A percentile compares a stretch with the other conserved stretches of the same genome.
Evolutionary conservation across 2,113 vertebrate genomes (phyloP).

Genomic region (Dipodomys stephensi): DNA sequence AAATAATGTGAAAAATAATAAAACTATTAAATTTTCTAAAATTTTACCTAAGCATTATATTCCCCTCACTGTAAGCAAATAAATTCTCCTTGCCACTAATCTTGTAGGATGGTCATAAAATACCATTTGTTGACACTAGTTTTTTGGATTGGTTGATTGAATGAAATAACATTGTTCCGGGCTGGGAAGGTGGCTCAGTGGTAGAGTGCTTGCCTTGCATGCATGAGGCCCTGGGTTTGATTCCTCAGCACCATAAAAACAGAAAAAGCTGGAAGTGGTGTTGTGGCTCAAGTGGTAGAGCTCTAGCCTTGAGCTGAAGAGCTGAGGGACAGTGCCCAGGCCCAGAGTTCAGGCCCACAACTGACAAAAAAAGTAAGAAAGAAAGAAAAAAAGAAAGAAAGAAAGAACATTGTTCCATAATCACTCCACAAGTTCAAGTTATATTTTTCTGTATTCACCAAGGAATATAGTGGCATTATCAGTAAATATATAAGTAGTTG

Average conservation of each 20-base stretch:
- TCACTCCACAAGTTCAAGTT: not conserved
- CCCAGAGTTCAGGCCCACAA: too few species aligned
- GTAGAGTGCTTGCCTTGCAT: too few species aligned
- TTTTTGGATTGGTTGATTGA: conserved; percentile 11
- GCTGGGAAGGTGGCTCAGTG: too few species aligned
- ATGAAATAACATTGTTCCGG: too few species aligned
- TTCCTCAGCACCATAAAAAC: too few species aligned
- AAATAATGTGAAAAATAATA: conserved; percentile 22
- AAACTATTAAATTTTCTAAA: conserved; percentile 19
- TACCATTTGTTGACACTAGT: not conserved
- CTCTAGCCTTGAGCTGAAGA: too few species aligned
- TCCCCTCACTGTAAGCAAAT: not conserved
- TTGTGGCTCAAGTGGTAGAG: too few species aligned
- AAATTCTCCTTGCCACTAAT: conserved; percentile 40
- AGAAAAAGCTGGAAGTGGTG: too few species aligned
- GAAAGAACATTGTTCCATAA: not conserved
- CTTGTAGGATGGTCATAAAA: not conserved
- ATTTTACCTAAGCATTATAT: not conserved
- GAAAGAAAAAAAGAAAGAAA: too few species aligned
- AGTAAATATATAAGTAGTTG: not conserved
- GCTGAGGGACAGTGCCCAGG: too few species aligned
- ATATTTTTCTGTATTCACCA: not conserved
- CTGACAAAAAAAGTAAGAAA: too few species aligned
- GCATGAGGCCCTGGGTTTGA: too few species aligned
- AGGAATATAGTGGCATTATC: not conserved